Evolutionary conservation across 2,888 invertebrate genomes (phyloP).

Genomic region (Hirtodrosophila alboralis): DNA sequence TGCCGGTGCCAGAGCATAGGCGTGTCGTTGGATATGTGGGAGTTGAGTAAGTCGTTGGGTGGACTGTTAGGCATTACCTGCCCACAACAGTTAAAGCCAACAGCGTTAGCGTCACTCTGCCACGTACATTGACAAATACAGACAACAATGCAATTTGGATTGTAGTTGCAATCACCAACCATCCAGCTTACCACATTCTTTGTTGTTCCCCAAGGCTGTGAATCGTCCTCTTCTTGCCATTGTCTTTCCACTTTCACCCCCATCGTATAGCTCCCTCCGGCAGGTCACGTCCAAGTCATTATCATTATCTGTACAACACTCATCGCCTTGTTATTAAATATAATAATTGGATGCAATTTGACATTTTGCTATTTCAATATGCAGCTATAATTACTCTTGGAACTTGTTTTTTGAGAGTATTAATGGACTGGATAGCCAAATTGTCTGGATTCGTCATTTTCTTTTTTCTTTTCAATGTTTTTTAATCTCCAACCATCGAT

Average conservation of each 20-base stretch:
- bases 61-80: slow-evolving; percentile 19
- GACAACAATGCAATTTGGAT: slow-evolving; percentile 38
- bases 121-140: slow-evolving; percentile 3
- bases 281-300: slow-evolving; percentile 48
- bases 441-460: slow-evolving; percentile 8
- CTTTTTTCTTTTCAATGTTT: background rate
- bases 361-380: slow-evolving; percentile 34
- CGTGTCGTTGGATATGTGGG: background rate
- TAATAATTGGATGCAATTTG: slow-evolving; percentile 49
- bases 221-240: slow-evolving; percentile 1
- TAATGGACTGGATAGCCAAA: slow-evolving; percentile 7
- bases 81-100: slow-evolving; percentile 24
- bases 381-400: slow-evolving; percentile 2
- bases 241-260: background rate
- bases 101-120: slow-evolving; percentile 34
- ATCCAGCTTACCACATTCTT: slow-evolving; percentile 18
- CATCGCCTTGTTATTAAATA: slow-evolving; percentile 38
- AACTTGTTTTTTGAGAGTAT: background rate
- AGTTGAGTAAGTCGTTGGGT: too few relatives aligned
- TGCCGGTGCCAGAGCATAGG: slow-evolving; percentile 5
- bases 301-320: slow-evolving; percentile 28
- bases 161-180: slow-evolving; percentile 18
- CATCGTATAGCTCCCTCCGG: background rate
- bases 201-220: slow-evolving; percentile 28
- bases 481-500: background rate